These are phyloP conservation scores for Caenorhabditis doughertyi DNA, from an alignment of 2,888 invertebrate species.

Conservation along the genomic window DNA sequence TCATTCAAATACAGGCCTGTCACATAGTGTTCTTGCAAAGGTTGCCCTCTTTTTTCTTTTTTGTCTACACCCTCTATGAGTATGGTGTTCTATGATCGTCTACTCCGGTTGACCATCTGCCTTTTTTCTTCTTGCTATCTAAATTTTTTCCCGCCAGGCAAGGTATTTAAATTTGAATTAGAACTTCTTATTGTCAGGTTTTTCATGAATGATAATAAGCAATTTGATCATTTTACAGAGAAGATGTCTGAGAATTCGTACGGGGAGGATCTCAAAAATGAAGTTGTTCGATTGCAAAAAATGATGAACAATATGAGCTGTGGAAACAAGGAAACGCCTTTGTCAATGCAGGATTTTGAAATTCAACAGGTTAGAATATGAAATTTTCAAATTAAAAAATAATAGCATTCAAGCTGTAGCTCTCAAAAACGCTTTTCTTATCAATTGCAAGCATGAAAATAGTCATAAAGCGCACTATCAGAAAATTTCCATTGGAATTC, in stretches of 20 bases:
- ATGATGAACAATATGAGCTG: constrained; percentile 59
- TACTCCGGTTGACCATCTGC: constrained; percentile 11
- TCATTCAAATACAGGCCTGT: constrained; percentile 1
- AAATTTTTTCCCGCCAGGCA: not conserved
- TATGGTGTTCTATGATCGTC: too few relatives aligned
- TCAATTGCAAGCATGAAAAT: too few relatives aligned
- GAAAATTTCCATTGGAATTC: too few relatives aligned
- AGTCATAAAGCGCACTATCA: too few relatives aligned
- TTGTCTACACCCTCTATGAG: not conserved
- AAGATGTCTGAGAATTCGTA: constrained; percentile 30
- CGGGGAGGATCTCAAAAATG: constrained; percentile 17
- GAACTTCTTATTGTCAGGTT: too few relatives aligned
- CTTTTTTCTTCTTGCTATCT: not conserved
- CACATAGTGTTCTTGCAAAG: constrained; percentile 24
- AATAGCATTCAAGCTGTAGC: too few relatives aligned
- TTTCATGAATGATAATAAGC: too few relatives aligned
- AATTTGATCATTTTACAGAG: not conserved
- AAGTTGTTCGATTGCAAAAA: constrained; percentile 34
- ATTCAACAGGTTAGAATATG: constrained; percentile 19
- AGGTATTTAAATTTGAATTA: not conserved
- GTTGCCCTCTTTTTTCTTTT: constrained; percentile 29
- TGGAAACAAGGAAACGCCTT: not conserved
- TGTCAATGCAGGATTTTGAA: constrained; percentile 21
- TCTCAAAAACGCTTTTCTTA: constrained; percentile 1
- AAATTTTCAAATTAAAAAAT: not conserved